These are phyloP conservation scores for Drosophila seclusa DNA, from an alignment of 2,888 invertebrate species.

Conservation along the genomic window DNA sequence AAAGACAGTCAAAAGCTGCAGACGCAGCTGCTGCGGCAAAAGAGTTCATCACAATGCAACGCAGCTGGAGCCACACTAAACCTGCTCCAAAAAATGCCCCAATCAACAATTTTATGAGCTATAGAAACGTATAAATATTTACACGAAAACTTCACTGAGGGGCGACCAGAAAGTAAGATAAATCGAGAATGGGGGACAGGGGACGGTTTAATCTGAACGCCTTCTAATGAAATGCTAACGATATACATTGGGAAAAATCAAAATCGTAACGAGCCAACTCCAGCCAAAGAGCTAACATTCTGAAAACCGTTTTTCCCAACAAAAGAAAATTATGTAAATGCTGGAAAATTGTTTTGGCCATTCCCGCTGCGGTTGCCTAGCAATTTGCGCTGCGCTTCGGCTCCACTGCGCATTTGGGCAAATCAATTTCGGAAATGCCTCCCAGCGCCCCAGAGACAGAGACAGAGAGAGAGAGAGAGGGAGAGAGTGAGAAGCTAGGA, in stretches of 20 bases:
- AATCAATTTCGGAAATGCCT: constrained; percentile 65
- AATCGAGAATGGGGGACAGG: not conserved
- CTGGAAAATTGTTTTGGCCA: constrained; percentile 72
- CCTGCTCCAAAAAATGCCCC: constrained; percentile 43
- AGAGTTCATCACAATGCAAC: constrained; percentile 46
- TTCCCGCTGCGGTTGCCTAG: constrained; percentile 39
- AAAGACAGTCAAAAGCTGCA: constrained; percentile 67
- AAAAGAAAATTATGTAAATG: constrained; percentile 77
- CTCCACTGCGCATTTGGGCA: constrained; percentile 61
- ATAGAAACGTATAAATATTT: constrained; percentile 62
- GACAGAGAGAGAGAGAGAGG: not conserved
- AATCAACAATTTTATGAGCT: constrained; percentile 66
- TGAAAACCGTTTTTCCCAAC: constrained; percentile 44
- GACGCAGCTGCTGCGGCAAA: constrained; percentile 25
- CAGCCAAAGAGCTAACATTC: constrained; percentile 50
- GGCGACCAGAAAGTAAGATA: constrained; percentile 6
- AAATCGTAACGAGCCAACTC: constrained; percentile 57
- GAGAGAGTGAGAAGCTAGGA: constrained; percentile 16
- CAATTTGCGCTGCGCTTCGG: constrained; percentile 59
- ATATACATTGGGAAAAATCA: constrained; percentile 73
- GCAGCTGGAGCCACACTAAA: constrained; percentile 47
- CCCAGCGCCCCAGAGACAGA: constrained; percentile 16
- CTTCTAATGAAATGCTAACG: constrained; percentile 76
- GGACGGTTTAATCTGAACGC: constrained; percentile 39
- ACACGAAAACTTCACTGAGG: constrained; percentile 32